Conservation (phyloP, 2,113 vertebrate species). For the Microtus richardsoni region DNA sequence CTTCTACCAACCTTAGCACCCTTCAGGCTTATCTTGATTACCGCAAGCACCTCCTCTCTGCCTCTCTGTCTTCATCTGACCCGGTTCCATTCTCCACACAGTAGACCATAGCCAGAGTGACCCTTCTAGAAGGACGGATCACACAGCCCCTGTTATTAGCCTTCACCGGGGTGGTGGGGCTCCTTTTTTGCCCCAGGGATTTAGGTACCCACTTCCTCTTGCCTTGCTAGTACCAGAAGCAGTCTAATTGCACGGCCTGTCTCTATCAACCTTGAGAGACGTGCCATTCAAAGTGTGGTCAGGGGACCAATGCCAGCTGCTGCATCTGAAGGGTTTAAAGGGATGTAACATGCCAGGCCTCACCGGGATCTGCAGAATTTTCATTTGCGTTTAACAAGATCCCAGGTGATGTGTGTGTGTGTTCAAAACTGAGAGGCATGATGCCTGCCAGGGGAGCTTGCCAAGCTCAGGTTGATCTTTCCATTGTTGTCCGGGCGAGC, state of each 20-base stretch:
- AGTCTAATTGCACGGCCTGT: neutral
- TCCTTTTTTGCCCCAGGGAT: neutral
- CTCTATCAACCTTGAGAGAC: neutral
- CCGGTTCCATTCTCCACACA: neutral
- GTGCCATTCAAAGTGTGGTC: neutral
- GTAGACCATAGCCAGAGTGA: neutral
- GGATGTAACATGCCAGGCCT: neutral
- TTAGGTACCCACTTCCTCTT: neutral
- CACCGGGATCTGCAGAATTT: neutral
- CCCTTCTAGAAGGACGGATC: neutral
- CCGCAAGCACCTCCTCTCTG: neutral
- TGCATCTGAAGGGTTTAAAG: neutral
- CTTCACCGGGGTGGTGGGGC: neutral
- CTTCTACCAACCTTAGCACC: neutral
- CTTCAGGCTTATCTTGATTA: neutral
- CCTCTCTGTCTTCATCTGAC: neutral
- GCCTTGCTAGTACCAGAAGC: neutral
- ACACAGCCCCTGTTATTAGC: too few relatives aligned
- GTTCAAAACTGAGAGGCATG: neutral
- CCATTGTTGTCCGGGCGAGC: neutral
- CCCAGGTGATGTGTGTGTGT: neutral
- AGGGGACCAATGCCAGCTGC: too few relatives aligned
- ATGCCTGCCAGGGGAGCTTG: neutral
- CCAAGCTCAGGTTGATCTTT: neutral
- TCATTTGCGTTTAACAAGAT: slow-evolving; percentile 2